Base-by-base conservation (phyloP, 2,888 invertebrate genomes). In the Apodemia duryi region DNA sequence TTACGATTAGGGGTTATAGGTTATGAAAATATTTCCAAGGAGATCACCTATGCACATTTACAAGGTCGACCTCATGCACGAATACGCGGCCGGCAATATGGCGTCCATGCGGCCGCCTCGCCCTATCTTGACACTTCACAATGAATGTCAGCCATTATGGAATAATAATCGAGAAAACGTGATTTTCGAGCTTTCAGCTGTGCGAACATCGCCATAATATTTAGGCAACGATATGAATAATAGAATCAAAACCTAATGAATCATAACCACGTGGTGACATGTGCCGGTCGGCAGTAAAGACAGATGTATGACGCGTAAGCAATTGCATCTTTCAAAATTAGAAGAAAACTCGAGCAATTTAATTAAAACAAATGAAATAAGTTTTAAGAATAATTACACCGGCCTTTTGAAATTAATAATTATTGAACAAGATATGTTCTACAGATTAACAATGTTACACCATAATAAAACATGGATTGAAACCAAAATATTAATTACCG, bases 101-200 rank as follows among this genome's bases (percentile, higher is more conserved):
- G 91, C 91, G 80, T 90, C 90, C 89, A 85, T 88, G 89, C 89
- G 91, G 90, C 85, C 89, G 90, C 91, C 91, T 91, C 91, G 89
- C 91, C 91, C 91, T 86, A 88, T 88, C 91, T 89, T 90, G 90
- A 91, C 90, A 86, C 85, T 85, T 89, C 82, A 88, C 88, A 88
- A 88, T 85, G 85, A 84, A 87, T 79, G 87, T 85, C 89, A 79
- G 87, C 90, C 89, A 88, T 90, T 89, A 80, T 72, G 68, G 67
- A 67, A 66, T 41, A 54, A 46, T 65, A 62, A 66, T 52, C 7
- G 62, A 57, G 29, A 41, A 51, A 46, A 51, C 32, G 46, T 57
- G 61, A 65, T 62, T 52, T 62, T 11, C 46, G 63, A 62, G 61
- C 49, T 41, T 29, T 21, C 21, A 41, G 13, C 51, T 32, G 21